Evolutionary conservation across 2,888 invertebrate genomes (phyloP).

Genomic region (Lasius fuliginosus): DNA sequence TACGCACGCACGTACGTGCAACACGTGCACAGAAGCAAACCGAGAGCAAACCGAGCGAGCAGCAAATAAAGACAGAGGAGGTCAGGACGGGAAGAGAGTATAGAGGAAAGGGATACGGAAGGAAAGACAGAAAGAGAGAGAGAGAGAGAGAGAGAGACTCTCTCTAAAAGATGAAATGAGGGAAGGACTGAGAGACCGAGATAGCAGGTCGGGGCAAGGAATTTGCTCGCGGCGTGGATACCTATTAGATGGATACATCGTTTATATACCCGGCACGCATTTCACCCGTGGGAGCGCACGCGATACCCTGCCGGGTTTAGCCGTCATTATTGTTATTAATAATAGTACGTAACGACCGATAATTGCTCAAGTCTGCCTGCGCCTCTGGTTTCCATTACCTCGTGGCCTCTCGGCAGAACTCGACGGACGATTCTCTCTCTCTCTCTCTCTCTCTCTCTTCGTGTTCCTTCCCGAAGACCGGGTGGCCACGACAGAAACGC

Average conservation of each 20-base stretch:
- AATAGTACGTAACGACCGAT: constrained; percentile 85
- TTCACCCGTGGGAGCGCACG: constrained; percentile 86
- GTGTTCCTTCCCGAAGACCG: constrained; percentile 1
- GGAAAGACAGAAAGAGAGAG: constrained; percentile 59
- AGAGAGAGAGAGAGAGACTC: constrained; percentile 29
- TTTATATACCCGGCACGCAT: constrained; percentile 85
- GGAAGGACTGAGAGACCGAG: constrained; percentile 20
- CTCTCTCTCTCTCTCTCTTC: not conserved
- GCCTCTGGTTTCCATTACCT: constrained; percentile 83
- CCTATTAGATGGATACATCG: constrained; percentile 85
- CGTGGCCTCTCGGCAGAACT: constrained; percentile 33
- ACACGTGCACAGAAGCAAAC: constrained; percentile 29
- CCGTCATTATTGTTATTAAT: constrained; percentile 85
- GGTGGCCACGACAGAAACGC: constrained; percentile 45
- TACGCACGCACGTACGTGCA: constrained; percentile 43
- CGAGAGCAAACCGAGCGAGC: constrained; percentile 52
- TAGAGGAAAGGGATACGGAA: constrained; percentile 52
- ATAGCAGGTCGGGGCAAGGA: constrained; percentile 75
- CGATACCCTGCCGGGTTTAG: constrained; percentile 80
- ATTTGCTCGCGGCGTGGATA: constrained; percentile 84
- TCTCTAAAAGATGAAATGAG: constrained; percentile 30
- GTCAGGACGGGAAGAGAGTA: constrained; percentile 36
- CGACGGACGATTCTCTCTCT: constrained; percentile 12
- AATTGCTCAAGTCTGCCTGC: constrained; percentile 85
- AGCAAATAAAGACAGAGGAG: constrained; percentile 58